These are phyloP conservation scores for Crenichthys baileyi DNA, from an alignment of 2,797 vertebrate genomes.

Conservation along the genomic window DNA sequence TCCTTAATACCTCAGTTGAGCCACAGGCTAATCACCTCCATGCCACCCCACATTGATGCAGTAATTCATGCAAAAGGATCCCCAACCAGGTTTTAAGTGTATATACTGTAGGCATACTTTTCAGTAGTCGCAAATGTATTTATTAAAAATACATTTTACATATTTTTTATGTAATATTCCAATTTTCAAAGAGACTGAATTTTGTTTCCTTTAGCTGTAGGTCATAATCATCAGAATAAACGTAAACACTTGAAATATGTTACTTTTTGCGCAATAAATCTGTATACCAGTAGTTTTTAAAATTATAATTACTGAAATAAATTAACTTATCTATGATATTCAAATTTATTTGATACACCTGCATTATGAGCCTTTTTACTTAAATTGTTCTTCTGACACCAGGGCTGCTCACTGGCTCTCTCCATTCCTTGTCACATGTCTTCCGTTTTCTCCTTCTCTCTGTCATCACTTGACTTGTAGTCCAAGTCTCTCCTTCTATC, in stretches of 20 bases:
- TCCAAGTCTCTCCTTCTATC: conserved; percentile 52
- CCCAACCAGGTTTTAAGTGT: too few species aligned
- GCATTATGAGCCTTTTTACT: neutral
- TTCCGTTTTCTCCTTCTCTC: conserved; percentile 50
- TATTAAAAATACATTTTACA: too few species aligned
- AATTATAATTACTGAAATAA: neutral
- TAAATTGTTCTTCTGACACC: conserved; percentile 20
- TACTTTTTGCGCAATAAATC: neutral
- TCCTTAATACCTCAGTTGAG: neutral
- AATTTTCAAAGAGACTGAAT: too few species aligned
- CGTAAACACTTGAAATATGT: neutral
- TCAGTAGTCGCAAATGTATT: too few species aligned
- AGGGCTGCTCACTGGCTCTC: conserved; percentile 34
- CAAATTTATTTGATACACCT: neutral
- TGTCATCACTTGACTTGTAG: conserved; percentile 61
- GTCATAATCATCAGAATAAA: neutral
- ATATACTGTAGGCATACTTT: too few species aligned
- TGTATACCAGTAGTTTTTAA: too few species aligned
- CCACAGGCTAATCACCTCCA: neutral
- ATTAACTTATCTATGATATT: neutral
- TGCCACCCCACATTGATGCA: neutral
- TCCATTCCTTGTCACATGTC: conserved; percentile 49
- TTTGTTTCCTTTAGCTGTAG: too few species aligned
- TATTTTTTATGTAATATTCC: too few species aligned
- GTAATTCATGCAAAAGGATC: too few species aligned